Percentiles rank a stretch among this genome's conserved stretches.
phyloP scores from a whole-genome alignment of 2,888 invertebrate genomes.

The Heteromurus nitidus region DNA sequence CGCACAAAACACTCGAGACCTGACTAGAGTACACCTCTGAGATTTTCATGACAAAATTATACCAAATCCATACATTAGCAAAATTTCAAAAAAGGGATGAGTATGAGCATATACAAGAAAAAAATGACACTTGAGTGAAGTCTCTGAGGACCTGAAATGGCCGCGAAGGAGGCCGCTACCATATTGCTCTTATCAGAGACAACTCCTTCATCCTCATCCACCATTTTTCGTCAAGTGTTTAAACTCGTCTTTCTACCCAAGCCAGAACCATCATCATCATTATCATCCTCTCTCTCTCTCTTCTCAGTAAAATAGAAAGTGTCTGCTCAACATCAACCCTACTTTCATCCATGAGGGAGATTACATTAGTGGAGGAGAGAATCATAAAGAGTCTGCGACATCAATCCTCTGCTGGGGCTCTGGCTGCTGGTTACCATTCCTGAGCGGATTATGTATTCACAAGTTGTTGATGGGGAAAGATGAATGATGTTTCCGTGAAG shows the following conservation, averaged over 20 bases:
- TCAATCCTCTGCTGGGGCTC: too few species aligned
- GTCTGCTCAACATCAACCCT: not conserved
- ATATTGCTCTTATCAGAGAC: conserved; percentile 7
- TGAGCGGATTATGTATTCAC: conserved; percentile 36
- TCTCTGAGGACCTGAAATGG: not conserved
- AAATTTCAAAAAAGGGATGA: too few species aligned
- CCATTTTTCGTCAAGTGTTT: conserved; percentile 11
- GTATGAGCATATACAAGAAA: too few species aligned
- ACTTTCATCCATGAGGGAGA: too few species aligned
- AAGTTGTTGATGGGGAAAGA: conserved; percentile 38
- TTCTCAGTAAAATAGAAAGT: not conserved
- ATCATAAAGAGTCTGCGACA: too few species aligned
- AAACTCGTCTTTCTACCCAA: not conserved
- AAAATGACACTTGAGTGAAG: conserved; percentile 5
- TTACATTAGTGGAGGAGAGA: too few species aligned
- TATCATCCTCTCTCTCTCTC: not conserved
- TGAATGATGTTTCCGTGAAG: conserved; percentile 57
- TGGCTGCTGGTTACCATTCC: too few species aligned
- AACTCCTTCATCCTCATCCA: not conserved
- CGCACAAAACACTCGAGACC: too few species aligned
- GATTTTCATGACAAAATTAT: too few species aligned
- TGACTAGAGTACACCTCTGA: too few species aligned
- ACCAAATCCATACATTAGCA: too few species aligned
- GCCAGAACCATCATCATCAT: not conserved
- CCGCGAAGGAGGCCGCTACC: not conserved